Evolutionary conservation across 2,888 invertebrate genomes (phyloP).

Genomic region (Oscheius sp.): DNA sequence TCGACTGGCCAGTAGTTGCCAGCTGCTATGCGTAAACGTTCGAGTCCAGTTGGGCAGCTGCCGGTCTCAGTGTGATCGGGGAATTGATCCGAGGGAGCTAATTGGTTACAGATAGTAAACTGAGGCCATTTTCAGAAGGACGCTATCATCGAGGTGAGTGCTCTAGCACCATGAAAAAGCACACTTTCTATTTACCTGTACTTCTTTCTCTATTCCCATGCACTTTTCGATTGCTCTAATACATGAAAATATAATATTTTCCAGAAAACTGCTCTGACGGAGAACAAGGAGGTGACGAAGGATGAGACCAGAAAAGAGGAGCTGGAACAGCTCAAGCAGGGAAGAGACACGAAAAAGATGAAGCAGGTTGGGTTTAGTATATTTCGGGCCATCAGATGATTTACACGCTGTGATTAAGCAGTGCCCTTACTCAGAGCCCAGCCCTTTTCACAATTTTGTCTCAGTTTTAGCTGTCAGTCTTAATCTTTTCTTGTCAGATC

Average conservation of each 20-base stretch:
- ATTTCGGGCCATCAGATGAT: no score
- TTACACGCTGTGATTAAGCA: no score
- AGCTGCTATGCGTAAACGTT: constrained; percentile 33
- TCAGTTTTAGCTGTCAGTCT: no score
- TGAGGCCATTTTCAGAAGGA: constrained; percentile 14
- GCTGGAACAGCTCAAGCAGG: constrained; percentile 62
- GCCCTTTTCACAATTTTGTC: no score
- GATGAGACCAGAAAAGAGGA: constrained; percentile 68
- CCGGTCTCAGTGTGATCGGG: constrained; percentile 21
- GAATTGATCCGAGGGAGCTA: constrained; percentile 21
- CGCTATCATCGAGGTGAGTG: constrained; percentile 27
- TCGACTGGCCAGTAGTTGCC: constrained; percentile 4
- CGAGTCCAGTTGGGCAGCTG: constrained; percentile 14
- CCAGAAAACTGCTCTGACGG: constrained; percentile 68
- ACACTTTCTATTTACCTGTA: neutral
- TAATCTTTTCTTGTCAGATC: no score
- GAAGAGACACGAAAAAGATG: constrained; percentile 63
- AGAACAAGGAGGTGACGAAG: constrained; percentile 59
- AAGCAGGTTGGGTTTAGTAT: constrained; percentile 48
- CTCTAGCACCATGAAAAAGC: neutral
- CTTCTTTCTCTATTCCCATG: neutral
- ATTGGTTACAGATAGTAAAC: neutral
- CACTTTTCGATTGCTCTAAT: neutral
- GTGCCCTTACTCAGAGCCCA: no score
- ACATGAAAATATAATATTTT: constrained; percentile 36